Evolutionary conservation across 2,888 invertebrate genomes (phyloP).

Genomic region (Campaea margaritaria): DNA sequence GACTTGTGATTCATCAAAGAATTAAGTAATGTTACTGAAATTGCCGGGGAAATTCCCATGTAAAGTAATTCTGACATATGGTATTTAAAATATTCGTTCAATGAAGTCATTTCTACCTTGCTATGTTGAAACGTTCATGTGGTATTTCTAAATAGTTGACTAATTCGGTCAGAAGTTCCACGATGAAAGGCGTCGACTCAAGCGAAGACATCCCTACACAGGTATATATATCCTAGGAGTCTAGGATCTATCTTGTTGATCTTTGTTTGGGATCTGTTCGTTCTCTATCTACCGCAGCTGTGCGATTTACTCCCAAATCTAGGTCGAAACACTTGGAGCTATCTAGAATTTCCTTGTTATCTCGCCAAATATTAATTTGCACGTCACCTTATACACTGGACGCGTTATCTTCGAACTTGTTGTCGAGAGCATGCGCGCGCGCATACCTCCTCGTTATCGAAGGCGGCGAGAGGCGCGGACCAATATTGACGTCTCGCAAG

Average conservation of each 20-base stretch:
- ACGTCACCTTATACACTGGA: slow-evolving; percentile 5
- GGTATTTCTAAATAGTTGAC: no score
- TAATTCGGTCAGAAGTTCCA: background rate
- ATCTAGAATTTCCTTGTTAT: background rate
- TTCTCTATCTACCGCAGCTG: no score
- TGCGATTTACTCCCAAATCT: no score
- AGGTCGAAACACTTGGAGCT: background rate
- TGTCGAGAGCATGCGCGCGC: slow-evolving; percentile 3
- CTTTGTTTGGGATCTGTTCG: no score
- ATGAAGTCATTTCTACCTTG: slow-evolving; percentile 5
- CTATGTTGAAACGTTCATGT: background rate
- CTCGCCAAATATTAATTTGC: background rate
- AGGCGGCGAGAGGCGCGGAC: slow-evolving; percentile 35
- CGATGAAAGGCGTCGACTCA: no score
- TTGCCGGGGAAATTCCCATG: slow-evolving; percentile 53
- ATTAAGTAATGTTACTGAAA: slow-evolving; percentile 41
- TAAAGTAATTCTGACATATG: slow-evolving; percentile 50
- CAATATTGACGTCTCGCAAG: slow-evolving; percentile 37
- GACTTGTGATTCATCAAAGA: slow-evolving; percentile 61
- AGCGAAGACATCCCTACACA: no score
- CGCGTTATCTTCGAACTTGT: slow-evolving; percentile 3
- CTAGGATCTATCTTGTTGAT: no score
- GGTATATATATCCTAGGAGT: no score
- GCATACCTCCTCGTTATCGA: slow-evolving; percentile 3
- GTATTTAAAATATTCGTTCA: slow-evolving; percentile 16